These are phyloP conservation scores for Nasonia oneida DNA, from an alignment of 2,888 invertebrate species.

Conservation along the genomic window DNA sequence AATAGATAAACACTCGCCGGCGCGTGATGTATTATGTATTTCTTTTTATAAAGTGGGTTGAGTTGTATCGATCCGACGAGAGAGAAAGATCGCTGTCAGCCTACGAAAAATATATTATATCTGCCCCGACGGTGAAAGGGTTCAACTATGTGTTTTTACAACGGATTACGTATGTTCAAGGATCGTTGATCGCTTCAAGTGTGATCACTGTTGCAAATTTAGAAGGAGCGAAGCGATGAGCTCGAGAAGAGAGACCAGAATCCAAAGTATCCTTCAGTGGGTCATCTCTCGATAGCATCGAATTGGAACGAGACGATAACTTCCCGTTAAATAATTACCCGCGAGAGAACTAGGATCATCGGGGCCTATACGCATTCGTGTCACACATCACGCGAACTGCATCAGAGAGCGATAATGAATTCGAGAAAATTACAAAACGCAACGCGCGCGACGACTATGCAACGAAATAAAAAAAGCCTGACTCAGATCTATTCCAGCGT, in stretches of 20 bases:
- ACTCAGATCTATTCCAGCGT: constrained; percentile 10
- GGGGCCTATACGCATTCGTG: neutral
- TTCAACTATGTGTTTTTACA: neutral
- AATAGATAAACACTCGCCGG: neutral
- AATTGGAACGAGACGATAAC: neutral
- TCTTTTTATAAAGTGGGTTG: constrained; percentile 32
- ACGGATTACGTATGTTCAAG: neutral
- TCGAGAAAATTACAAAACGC: neutral
- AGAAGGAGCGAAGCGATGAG: too few species aligned
- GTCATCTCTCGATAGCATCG: neutral
- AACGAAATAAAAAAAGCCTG: neutral
- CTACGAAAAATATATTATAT: neutral
- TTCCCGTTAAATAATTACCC: neutral
- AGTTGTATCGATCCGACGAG: constrained; percentile 6
- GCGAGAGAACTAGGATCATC: neutral
- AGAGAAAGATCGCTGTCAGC: neutral
- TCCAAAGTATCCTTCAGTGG: neutral
- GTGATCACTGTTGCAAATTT: too few species aligned
- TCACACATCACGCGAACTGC: neutral
- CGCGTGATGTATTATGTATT: constrained; percentile 38
- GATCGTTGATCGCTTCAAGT: neutral
- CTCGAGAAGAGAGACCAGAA: neutral
- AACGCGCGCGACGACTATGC: neutral
- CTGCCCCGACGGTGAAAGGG: neutral
- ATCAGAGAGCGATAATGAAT: neutral